phyloP scores from a whole-genome alignment of 1,140 invertebrate genomes.

The Matsumurasca onukii region DNA sequence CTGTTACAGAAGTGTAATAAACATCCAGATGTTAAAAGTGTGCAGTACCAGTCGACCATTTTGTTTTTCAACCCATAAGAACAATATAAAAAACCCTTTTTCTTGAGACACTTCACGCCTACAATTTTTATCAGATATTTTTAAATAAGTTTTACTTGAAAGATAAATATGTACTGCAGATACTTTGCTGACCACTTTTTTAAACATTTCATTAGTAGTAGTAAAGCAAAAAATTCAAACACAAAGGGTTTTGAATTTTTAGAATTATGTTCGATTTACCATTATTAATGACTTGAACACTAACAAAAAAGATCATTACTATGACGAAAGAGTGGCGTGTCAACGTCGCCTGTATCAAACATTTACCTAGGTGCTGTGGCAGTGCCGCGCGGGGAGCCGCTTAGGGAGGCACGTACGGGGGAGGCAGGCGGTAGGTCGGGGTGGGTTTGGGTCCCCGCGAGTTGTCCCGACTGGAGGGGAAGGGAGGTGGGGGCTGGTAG shows the following conservation, averaged over 20 bases:
- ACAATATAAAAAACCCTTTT: too few species aligned
- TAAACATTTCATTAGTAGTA: neutral
- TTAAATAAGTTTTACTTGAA: too few species aligned
- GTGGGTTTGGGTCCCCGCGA: slow-evolving; percentile 74
- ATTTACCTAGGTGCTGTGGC: neutral
- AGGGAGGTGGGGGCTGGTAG: slow-evolving; percentile 77
- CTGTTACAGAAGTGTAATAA: too few species aligned
- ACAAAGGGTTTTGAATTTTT: neutral
- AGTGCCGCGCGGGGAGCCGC: neutral
- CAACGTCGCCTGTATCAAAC: neutral
- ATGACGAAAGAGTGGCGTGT: too few species aligned
- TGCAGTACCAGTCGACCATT: too few species aligned
- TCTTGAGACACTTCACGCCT: too few species aligned
- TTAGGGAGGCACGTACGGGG: slow-evolving; percentile 92
- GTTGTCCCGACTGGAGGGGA: slow-evolving; percentile 67
- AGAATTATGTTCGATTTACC: neutral
- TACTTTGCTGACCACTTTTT: too few species aligned
- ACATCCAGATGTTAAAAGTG: too few species aligned
- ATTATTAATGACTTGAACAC: neutral
- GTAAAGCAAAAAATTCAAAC: neutral
- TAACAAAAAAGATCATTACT: neutral
- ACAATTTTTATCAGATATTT: too few species aligned
- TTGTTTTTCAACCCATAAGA: too few species aligned
- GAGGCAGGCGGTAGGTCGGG: slow-evolving; percentile 85
- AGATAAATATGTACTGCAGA: too few species aligned